Evolutionary conservation across 2,888 invertebrate genomes (phyloP), one percentile per base, ranked within the genome.

Genomic region (Himalopsyche anomala): DNA sequence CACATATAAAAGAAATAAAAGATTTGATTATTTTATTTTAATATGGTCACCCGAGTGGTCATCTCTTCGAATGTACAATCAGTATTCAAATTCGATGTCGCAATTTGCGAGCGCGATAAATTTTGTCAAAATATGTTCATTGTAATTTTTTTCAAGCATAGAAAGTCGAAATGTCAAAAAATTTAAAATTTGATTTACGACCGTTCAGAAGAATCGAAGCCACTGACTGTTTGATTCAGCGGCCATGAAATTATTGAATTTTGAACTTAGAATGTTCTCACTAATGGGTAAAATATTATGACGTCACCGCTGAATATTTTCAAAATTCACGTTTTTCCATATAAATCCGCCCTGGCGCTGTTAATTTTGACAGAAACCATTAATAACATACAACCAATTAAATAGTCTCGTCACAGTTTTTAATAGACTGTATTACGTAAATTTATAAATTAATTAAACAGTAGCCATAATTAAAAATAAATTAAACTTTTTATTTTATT

Each of bases 151-250:
- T 62, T 62, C 11, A 19, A 62, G 62, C 62, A 19, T 62, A 62
- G 62, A 62, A 62, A 62, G 62, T 62, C 62, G 62, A 62, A 51
- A 28, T 62, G 62, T 62, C 62, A 62, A 62, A 62, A 45, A 19
- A 9, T 62, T 62, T 62, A 19, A 62, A 62, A 19, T 62, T 28
- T 62, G 62, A 62, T n/a, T 62, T 62, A 62, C 62, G 62, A 28
- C 15, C 62, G 9, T 28, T 62, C 62, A 9, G 3, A 4, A 62
- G 28, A 62, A 62, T 62, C 62, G 62, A 62, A 62, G 3, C 28
- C 62, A 62, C 62, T 62, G 19, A 62, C 62, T 28, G 62, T 11
- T 62, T 62, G 62, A 19, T 19, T 62, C 19, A 62, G 62, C 28
- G 62, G 19, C 62, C 62, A 19, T 62, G 62, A 19, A 19, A 19